Evolutionary conservation across 2,113 vertebrate genomes (phyloP).

Genomic region (Boleophthalmus pectinirostris): DNA sequence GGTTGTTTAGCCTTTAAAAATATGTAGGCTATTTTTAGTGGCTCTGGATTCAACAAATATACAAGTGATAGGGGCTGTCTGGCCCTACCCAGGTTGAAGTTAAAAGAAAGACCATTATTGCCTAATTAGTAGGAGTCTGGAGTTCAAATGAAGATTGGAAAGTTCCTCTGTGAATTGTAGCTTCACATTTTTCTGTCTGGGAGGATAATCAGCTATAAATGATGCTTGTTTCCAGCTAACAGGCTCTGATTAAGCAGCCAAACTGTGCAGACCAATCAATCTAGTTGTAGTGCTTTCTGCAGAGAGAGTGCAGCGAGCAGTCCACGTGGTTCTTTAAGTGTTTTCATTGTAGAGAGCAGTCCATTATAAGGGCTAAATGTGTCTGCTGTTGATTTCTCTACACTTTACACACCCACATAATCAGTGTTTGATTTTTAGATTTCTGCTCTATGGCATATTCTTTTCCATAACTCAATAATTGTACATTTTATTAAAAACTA

Average conservation of each 20-base stretch:
- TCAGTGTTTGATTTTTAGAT: conserved; percentile 8
- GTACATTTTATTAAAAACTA: not conserved
- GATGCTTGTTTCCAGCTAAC: conserved; percentile 59
- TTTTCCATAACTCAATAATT: not conserved
- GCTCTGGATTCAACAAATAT: not conserved
- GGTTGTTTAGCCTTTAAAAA: too few species aligned
- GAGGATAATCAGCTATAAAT: conserved; percentile 72
- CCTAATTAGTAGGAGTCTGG: conserved; percentile 23
- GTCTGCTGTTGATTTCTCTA: conserved; percentile 7
- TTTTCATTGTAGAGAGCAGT: conserved; percentile 11
- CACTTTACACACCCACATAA: conserved; percentile 2
- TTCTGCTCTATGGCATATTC: not conserved
- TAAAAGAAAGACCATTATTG: conserved; percentile 22
- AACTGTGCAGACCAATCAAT: conserved; percentile 68
- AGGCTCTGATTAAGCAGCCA: conserved; percentile 69
- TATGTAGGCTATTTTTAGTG: too few species aligned
- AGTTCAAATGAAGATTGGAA: conserved; percentile 41
- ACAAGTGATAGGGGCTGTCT: not conserved
- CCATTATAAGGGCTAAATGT: conserved; percentile 16
- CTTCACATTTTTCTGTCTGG: conserved; percentile 43
- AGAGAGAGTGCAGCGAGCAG: conserved; percentile 35
- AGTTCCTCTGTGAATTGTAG: conserved; percentile 48
- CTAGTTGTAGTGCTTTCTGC: conserved; percentile 54
- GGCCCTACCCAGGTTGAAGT: not conserved
- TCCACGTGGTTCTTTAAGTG: conserved; percentile 27